phyloP scores from a whole-genome alignment of 2,113 vertebrate genomes.

The cat (Felis catus) region DNA sequence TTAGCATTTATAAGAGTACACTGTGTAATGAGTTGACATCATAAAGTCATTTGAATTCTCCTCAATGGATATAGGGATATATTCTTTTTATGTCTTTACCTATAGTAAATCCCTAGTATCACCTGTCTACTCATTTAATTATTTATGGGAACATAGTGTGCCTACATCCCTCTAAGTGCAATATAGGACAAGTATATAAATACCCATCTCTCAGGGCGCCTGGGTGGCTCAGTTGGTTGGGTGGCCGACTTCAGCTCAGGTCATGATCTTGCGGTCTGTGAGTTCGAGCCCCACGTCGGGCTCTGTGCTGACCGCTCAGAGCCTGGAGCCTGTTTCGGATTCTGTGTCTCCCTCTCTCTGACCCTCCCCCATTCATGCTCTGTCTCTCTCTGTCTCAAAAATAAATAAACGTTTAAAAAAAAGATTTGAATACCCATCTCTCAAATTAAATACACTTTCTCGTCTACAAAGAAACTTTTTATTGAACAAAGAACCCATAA shows the following conservation, averaged over 20 bases:
- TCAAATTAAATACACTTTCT: neutral
- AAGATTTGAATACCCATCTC: neutral
- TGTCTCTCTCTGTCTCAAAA: too few relatives aligned
- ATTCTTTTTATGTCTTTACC: constrained; percentile 42
- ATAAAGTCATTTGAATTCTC: constrained; percentile 67
- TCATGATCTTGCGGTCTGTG: too few relatives aligned
- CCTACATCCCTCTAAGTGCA: constrained; percentile 4
- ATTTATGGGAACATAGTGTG: constrained; percentile 46
- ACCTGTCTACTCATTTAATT: neutral
- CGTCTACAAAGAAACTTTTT: neutral
- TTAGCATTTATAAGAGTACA: constrained; percentile 56
- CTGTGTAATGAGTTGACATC: constrained; percentile 3
- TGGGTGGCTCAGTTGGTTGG: too few relatives aligned
- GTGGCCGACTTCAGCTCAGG: too few relatives aligned
- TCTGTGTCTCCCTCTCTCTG: too few relatives aligned
- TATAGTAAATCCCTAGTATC: neutral
- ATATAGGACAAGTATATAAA: neutral
- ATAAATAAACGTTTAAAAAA: too few relatives aligned
- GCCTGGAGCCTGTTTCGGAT: too few relatives aligned
- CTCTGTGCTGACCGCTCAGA: too few relatives aligned
- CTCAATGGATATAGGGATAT: neutral
- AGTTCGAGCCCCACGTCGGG: too few relatives aligned
- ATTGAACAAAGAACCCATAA: constrained; percentile 29
- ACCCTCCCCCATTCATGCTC: too few relatives aligned
- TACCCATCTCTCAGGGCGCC: neutral